Base-by-base conservation (phyloP, 1,140 invertebrate genomes). In the Drosophila kanapiae region DNA sequence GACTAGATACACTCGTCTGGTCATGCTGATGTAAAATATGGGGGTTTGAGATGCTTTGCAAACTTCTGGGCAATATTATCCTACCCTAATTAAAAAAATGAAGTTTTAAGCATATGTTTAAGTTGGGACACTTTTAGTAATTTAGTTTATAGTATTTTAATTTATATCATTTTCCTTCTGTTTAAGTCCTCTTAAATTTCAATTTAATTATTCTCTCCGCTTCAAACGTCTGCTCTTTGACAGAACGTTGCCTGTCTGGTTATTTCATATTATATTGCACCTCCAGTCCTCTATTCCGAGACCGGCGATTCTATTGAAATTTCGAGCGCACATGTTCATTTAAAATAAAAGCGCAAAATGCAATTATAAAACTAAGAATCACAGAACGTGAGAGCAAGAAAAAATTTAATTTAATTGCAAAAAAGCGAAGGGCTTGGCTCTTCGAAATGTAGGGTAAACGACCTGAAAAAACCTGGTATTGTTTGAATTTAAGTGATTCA, bases 341-440 rank as follows among this genome's bases (percentile, higher is more conserved):
- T 69, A 67, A 47, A 83, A 62, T 62, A 58, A 72, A 65, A 69
- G 76, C 63, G 56, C 60, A 68, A 51, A 62, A 71, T 78, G 71
- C 78, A 87, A 84, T 84, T 87, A 84, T 75, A 71, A 59, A 59
- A 49, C 70, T 68, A 70, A 78, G 67, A 58, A 58, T 29, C 62
- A 63, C 74, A 62, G 51, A 40, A 45, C 54, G 33, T 78, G 75
- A 38, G 37, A 53, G 67, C 33, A 48, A 40, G 16, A 40, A 42
- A 49, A 90, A 75, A 82, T 75, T 71, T 79, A 90, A 90, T 88
- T 90, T 54, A 38, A 38, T 38, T 38, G 18, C 33, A 81, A 85
- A 87, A 80, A 61, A 58, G 47, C 47, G 49, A 69, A 14, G 16
- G 8, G 4, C 0, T 9, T 23, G 8, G 0, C 16, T 18, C 1